Conservation (phyloP, 2,888 invertebrate species). For the Volucella zonaria region DNA sequence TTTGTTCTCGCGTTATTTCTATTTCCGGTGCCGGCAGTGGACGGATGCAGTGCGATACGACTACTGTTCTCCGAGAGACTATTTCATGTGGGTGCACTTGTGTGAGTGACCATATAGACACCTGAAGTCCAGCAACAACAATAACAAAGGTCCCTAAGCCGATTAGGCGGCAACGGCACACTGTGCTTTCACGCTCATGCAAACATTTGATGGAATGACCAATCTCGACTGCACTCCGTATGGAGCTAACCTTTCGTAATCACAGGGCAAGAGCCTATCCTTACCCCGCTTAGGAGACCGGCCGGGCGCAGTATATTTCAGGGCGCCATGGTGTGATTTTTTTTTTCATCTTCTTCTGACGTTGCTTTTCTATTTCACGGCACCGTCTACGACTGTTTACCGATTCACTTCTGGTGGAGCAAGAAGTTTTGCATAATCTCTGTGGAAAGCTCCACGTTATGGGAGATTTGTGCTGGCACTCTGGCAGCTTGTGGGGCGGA, state of each 20-base stretch:
- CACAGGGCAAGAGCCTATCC: constrained; percentile 45
- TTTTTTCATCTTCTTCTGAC: constrained; percentile 21
- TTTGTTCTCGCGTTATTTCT: background rate
- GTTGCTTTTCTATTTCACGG: constrained; percentile 34
- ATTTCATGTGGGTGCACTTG: background rate
- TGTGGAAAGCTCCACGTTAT: constrained; percentile 38
- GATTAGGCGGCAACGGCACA: constrained; percentile 58
- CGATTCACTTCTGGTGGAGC: constrained; percentile 40
- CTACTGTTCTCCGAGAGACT: background rate
- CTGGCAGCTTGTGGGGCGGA: constrained; percentile 27
- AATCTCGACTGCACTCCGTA: constrained; percentile 16
- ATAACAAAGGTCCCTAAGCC: constrained; percentile 58
- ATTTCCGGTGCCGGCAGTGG: background rate
- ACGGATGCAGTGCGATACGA: background rate
- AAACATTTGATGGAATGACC: constrained; percentile 70
- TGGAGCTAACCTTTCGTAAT: constrained; percentile 28
- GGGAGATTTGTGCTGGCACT: constrained; percentile 21
- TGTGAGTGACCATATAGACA: background rate
- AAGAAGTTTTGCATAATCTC: constrained; percentile 60
- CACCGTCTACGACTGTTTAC: background rate
- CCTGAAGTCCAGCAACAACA: constrained; percentile 40
- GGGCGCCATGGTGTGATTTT: background rate
- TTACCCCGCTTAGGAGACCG: constrained; percentile 13
- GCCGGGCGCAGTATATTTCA: constrained; percentile 47
- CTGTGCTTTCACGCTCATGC: constrained; percentile 67